Base-by-base conservation (phyloP, 2,797 vertebrate genomes). In the Sorex maritimensis region DNA sequence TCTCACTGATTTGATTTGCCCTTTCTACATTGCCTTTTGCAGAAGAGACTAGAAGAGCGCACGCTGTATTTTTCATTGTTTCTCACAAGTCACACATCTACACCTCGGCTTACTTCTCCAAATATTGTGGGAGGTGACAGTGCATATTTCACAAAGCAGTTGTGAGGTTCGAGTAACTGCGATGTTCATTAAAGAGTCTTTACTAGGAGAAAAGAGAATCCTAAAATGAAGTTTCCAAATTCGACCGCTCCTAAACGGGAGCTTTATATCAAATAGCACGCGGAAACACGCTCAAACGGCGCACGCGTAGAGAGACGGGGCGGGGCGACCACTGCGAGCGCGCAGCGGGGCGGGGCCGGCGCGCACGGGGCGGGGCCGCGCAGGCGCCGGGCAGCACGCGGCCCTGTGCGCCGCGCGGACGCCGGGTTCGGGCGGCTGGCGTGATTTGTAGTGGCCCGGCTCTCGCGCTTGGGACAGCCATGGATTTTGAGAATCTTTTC, bases 401-500 rank as follows among this genome's bases (percentile, higher is more conserved):
- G 13, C 0, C 14, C 28, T 2, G 3, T 2, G 81, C 19, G 15
- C 0, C 0, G 1, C 23, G 0, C 0, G 0, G 9, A 41, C 8
- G 26, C 13, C 26, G 11, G 23, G 8, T 26, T 30, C 1, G 24
- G 63, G 4, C 6, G 0, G 3, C 0, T 12, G 44, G 6, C 0
- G 49, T 34, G 4, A 6, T 17, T 1, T 4, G 67, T 2, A 41
- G 38, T 0, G 7, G 11, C 11, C 17, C 4, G 10, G 11, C 52
- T 55, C 13, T 14, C 52, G 52, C 14, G 3, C 2, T 41, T 14
- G 9, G 4, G 3, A 1, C 17, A 7, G 98, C 98, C 94, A 99
- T 99, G 99, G 99, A 99, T 98, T 99, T 99, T 99, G 99, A 99
- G 98, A 99, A 99, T 99, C 99, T 99, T 98, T 99, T 99, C 98